Percentiles rank a stretch among this genome's conserved stretches.
phyloP scores from a whole-genome alignment of 2,888 invertebrate genomes.

The Eulithis testata region DNA sequence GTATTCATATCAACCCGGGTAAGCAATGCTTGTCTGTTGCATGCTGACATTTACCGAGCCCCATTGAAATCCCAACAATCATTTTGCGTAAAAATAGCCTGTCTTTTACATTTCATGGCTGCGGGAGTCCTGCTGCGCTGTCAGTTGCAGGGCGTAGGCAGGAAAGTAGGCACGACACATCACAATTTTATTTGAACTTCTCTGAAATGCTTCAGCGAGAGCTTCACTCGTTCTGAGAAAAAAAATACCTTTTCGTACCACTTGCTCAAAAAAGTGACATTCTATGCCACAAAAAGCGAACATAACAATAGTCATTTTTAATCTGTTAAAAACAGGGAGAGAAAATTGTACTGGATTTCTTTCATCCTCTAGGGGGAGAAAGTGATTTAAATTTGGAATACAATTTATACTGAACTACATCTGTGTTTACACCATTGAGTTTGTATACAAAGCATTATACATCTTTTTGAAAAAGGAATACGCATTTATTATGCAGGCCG shows the following conservation, averaged over 20 bases:
- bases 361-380: too few relatives aligned
- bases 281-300: too few relatives aligned
- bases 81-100: slow-evolving; percentile 52
- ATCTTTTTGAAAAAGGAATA: too few relatives aligned
- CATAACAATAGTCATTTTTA: too few relatives aligned
- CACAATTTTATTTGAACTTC: slow-evolving; percentile 48
- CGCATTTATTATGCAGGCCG: too few relatives aligned
- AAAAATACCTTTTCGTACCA: too few relatives aligned
- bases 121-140: slow-evolving; percentile 46
- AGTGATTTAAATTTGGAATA: too few relatives aligned
- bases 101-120: slow-evolving; percentile 52
- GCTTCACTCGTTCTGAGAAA: slow-evolving; percentile 54
- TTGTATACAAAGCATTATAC: too few relatives aligned
- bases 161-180: slow-evolving; percentile 51
- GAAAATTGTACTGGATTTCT: too few relatives aligned
- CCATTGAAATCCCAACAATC: slow-evolving; percentile 55
- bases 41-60: slow-evolving; percentile 32
- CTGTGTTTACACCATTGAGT: too few relatives aligned
- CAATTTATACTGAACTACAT: too few relatives aligned
- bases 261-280: not conserved
- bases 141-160: slow-evolving; percentile 38
- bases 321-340: too few relatives aligned
- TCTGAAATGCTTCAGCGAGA: slow-evolving; percentile 41
- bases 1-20: slow-evolving; percentile 5
- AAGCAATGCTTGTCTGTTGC: slow-evolving; percentile 29